These are phyloP conservation scores for Eubucco bourcierii DNA, from an alignment of 2,113 vertebrate species.

Conservation along the genomic window DNA sequence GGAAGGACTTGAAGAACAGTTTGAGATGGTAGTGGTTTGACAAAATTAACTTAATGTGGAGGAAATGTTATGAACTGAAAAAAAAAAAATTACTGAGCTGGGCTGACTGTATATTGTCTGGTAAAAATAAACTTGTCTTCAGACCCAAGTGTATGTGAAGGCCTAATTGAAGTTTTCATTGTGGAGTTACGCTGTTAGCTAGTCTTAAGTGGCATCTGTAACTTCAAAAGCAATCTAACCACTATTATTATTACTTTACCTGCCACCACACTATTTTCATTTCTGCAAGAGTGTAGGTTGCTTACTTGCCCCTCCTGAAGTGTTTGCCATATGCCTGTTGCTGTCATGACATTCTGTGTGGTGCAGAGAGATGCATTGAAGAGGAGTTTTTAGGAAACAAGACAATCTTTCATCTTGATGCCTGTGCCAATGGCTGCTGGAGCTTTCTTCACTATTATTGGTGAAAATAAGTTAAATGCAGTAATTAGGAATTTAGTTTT, in stretches of 20 bases:
- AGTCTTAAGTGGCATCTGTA: not conserved
- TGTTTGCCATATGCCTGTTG: not conserved
- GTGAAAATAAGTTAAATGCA: not conserved
- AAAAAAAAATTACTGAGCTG: too few relatives aligned
- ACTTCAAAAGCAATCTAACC: not conserved
- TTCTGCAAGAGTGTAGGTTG: not conserved
- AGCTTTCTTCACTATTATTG: not conserved
- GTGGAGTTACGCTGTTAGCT: not conserved
- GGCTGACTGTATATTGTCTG: accelerated
- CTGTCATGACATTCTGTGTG: not conserved
- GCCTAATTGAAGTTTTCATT: not conserved
- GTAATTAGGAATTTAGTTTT: not conserved
- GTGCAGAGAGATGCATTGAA: not conserved
- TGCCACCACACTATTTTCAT: accelerated
- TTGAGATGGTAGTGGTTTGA: not conserved
- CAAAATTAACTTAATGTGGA: not conserved
- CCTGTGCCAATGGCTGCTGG: not conserved
- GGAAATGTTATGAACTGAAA: not conserved
- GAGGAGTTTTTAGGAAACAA: not conserved
- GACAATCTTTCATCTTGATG: not conserved
- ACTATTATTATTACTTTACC: not conserved
- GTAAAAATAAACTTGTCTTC: accelerated
- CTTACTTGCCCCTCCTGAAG: not conserved
- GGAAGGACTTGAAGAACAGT: accelerated
- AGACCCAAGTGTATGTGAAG: not conserved